Percentiles rank a stretch among this genome's conserved stretches.
These are phyloP conservation scores for Zoanthus sansibaricus DNA, from an alignment of 92 coral and sea anemone species.

Conservation along the genomic window DNA sequence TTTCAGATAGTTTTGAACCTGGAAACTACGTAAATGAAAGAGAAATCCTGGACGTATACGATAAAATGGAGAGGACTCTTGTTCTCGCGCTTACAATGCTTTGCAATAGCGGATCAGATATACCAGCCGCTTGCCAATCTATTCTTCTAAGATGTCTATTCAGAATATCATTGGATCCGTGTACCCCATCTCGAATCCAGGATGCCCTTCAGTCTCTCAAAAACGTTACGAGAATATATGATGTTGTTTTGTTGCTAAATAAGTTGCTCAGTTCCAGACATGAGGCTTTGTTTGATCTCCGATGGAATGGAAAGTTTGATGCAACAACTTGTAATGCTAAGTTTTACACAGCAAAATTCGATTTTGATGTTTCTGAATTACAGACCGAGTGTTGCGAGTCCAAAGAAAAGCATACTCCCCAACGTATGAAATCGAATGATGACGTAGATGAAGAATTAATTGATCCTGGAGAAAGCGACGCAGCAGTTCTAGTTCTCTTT, in stretches of 20 bases:
- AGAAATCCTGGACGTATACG: conserved; percentile 59
- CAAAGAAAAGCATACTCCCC: not conserved
- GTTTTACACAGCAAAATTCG: conserved; percentile 36
- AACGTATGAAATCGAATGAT: not conserved
- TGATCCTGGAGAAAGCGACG: conserved; percentile 32
- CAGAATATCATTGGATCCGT: conserved; percentile 24
- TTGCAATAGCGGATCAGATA: conserved; percentile 86
- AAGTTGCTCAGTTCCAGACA: conserved; percentile 60
- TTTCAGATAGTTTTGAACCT: conserved; percentile 50
- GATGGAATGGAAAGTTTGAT: conserved; percentile 62
- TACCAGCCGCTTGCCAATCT: conserved; percentile 58
- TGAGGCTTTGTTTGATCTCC: conserved; percentile 73
- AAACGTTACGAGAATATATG: conserved; percentile 50
- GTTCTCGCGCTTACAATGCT: conserved; percentile 85
- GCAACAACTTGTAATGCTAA: conserved; percentile 42
- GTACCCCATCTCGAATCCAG: conserved; percentile 60
- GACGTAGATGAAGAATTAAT: not conserved
- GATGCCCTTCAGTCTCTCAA: conserved; percentile 62
- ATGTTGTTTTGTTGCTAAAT: conserved; percentile 65
- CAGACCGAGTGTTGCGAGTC: conserved; percentile 8
- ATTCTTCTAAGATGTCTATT: conserved; percentile 57
- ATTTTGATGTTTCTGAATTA: conserved; percentile 42
- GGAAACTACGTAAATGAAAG: conserved; percentile 62
- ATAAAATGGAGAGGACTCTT: conserved; percentile 83
- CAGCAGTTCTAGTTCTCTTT: not conserved